A percentile compares a stretch with the other conserved stretches of the same genome.
Evolutionary conservation across 2,113 vertebrate genomes (phyloP).

Genomic region (Microcebus murinus): DNA sequence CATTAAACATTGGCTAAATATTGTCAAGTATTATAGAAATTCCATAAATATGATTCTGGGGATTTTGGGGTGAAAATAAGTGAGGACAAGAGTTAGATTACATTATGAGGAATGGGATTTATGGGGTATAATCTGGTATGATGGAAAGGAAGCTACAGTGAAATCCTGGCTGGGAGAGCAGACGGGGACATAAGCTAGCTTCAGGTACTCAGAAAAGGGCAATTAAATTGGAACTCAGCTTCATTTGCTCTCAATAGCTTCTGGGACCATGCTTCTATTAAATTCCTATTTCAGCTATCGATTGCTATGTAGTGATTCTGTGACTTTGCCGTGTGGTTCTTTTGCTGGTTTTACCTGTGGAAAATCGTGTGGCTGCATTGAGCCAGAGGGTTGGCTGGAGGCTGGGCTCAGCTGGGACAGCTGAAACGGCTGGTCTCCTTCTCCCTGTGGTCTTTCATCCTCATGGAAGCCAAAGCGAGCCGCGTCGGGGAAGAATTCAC

Average conservation of each 20-base stretch:
- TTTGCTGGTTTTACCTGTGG: not conserved
- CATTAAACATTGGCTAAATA: not conserved
- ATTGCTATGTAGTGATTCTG: not conserved
- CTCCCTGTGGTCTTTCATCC: not conserved
- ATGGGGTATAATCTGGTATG: not conserved
- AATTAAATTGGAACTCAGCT: not conserved
- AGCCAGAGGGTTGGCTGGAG: not conserved
- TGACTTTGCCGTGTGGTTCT: no score
- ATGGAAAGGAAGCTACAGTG: not conserved
- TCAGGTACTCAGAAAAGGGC: not conserved
- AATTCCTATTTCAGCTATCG: not conserved
- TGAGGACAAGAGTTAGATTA: not conserved
- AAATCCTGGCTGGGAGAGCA: not conserved
- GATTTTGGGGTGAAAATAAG: not conserved
- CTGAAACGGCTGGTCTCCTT: not conserved
- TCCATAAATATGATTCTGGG: not conserved
- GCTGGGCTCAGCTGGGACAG: not conserved
- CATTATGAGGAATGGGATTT: not conserved
- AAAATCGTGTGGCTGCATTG: fast-evolving
- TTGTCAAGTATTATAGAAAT: not conserved
- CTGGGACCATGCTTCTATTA: not conserved
- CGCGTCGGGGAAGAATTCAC: not conserved
- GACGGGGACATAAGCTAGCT: not conserved
- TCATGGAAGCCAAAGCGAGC: not conserved
- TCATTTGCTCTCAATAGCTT: not conserved